Evolutionary conservation across 2,113 vertebrate species (phyloP).

Genomic region (Aegithalos caudatus): DNA sequence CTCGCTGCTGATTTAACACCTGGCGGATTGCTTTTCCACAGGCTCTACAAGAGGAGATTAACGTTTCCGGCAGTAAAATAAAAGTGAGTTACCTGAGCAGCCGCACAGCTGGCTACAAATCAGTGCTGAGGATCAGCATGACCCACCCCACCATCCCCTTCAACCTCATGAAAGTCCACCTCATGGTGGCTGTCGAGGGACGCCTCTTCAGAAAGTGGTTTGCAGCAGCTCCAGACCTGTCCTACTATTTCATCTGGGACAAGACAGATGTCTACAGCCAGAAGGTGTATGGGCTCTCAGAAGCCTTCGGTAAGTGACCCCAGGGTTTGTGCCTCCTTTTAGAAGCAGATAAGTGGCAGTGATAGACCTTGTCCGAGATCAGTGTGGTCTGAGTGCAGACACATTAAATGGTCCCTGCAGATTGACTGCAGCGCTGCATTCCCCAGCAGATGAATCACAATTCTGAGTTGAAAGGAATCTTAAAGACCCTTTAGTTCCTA

Average conservation of each 20-base stretch:
- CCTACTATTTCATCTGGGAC: conserved; percentile 96
- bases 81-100: conserved; percentile 93
- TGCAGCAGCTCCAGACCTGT: conserved; percentile 88
- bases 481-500: not conserved
- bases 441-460: not conserved
- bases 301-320: conserved; percentile 87
- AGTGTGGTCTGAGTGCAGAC: not conserved
- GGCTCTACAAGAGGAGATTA: conserved; percentile 91
- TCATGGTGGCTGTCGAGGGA: conserved; percentile 96
- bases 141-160: conserved; percentile 92
- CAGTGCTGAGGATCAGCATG: conserved; percentile 88
- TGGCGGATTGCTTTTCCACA: conserved; percentile 47
- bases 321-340: not conserved
- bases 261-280: conserved; percentile 98
- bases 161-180: conserved; percentile 99
- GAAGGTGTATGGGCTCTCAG: conserved; percentile 93
- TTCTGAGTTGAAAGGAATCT: not conserved
- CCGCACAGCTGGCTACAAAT: conserved; percentile 92
- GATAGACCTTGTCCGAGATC: not conserved
- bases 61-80: conserved; percentile 87
- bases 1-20: conserved; percentile 8
- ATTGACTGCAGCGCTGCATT: not conserved
- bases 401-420: not conserved
- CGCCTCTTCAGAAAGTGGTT: conserved; percentile 97
- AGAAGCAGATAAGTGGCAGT: not conserved